A percentile compares a stretch with the other conserved stretches of the same genome.
Evolutionary conservation across 2,888 invertebrate species (phyloP).

Genomic region (Spialia ferax): DNA sequence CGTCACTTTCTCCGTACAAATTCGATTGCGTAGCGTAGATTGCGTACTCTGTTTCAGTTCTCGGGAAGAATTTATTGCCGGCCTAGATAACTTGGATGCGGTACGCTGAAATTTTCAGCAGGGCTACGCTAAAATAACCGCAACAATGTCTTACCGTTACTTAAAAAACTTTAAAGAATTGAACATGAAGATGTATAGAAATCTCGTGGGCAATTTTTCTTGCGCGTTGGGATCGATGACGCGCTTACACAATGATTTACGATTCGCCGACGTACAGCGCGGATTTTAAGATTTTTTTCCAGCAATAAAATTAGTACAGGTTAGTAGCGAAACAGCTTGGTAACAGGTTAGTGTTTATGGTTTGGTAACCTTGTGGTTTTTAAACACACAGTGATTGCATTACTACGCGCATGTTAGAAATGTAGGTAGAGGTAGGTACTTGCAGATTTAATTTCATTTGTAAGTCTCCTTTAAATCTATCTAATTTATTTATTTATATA

Average conservation of each 20-base stretch:
- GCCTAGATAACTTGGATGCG: constrained; percentile 14
- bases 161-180: background rate
- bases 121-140: background rate
- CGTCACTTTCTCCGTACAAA: constrained; percentile 58
- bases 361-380: too few species aligned
- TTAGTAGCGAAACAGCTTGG: background rate
- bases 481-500: too few species aligned
- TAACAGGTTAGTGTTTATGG: too few species aligned
- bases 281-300: background rate
- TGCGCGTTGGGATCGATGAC: background rate
- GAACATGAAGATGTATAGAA: background rate
- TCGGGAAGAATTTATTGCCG: constrained; percentile 51
- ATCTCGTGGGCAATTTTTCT: background rate
- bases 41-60: constrained; percentile 48
- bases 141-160: background rate
- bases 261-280: background rate
- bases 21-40: constrained; percentile 58
- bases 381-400: too few species aligned
- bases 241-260: constrained; percentile 11
- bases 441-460: too few species aligned
- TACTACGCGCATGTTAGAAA: too few species aligned
- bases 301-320: background rate
- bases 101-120: constrained; percentile 27
- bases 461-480: too few species aligned
- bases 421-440: too few species aligned